A percentile compares a stretch with the other conserved stretches of the same genome.
phyloP scores from a whole-genome alignment of 2,113 vertebrate species.

The Mus musculus region GRCm39 chr4:129723001-129723500 shows the following conservation, averaged over 20 bases:
- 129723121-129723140: no score
- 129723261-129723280: constrained; percentile 51
- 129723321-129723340: neutral
- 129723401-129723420: neutral
- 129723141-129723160: no score
- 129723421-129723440: constrained; percentile 36
- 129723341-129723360: neutral
- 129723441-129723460: constrained; percentile 47
- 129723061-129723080: no score
- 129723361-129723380: neutral
- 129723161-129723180: neutral
- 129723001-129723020: no score
- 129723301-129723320: neutral
- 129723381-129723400: neutral
- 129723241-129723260: constrained; percentile 56
- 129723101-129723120: no score
- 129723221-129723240: constrained; percentile 52
- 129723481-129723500: constrained; percentile 62
- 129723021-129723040: no score
- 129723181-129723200: constrained; percentile 51
- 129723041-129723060: no score
- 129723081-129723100: no score
- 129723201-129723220: constrained; percentile 43
- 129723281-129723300: neutral
- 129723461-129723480: constrained; percentile 3